These are phyloP conservation scores for Lasius fuliginosus DNA, from an alignment of 2,888 invertebrate species.

Conservation along the genomic window DNA sequence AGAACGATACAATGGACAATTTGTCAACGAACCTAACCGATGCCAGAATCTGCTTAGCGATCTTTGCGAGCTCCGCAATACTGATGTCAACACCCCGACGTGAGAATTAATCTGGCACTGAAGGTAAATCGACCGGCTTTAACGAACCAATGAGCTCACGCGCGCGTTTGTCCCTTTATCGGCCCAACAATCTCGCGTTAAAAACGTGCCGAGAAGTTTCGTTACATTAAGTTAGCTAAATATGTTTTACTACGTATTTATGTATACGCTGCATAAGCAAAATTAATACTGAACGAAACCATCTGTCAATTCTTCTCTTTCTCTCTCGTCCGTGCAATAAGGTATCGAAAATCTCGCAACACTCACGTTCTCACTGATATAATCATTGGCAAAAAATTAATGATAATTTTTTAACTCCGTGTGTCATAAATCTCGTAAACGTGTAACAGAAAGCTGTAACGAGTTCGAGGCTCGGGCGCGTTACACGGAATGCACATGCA, in stretches of 20 bases:
- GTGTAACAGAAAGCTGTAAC: not conserved
- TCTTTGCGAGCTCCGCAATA: slow-evolving; percentile 65
- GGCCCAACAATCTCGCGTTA: not conserved
- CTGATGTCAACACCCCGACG: slow-evolving; percentile 36
- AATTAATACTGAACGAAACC: not conserved
- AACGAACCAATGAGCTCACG: not conserved
- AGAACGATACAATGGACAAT: slow-evolving; percentile 76
- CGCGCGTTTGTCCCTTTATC: not conserved
- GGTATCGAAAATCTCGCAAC: not conserved
- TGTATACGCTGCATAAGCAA: not conserved
- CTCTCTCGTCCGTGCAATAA: not conserved
- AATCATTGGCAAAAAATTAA: slow-evolving; percentile 7
- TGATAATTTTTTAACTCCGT: slow-evolving; percentile 21
- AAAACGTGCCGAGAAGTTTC: not conserved
- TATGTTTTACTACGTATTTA: not conserved
- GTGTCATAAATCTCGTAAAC: slow-evolving; percentile 22
- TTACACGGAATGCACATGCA: not conserved
- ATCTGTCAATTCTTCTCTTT: not conserved
- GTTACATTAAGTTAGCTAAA: not conserved
- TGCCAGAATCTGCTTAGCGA: slow-evolving; percentile 66
- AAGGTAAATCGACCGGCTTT: slow-evolving; percentile 13
- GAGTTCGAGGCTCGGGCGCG: slow-evolving; percentile 5
- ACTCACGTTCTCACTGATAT: not conserved
- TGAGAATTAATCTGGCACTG: slow-evolving; percentile 62
- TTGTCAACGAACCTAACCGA: slow-evolving; percentile 75